Evolutionary conservation across 2,113 vertebrate genomes (phyloP).

Genomic region (Podarcis cretensis): DNA sequence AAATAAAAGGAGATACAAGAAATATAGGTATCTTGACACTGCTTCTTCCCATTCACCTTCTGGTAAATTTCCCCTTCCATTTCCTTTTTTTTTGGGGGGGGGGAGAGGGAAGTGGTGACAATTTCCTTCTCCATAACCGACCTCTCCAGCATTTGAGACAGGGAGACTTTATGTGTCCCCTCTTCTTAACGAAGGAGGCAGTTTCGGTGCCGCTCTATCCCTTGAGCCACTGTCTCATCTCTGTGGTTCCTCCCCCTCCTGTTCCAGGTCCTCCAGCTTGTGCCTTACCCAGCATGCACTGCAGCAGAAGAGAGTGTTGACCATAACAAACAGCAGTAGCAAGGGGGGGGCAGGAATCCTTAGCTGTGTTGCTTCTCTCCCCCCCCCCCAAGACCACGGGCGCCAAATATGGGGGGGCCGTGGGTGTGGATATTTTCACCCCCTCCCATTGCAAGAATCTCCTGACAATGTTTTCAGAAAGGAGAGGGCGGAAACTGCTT

Average conservation of each 20-base stretch:
- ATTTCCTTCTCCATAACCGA: neutral
- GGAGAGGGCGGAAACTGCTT: too few species aligned
- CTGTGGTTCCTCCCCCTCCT: slow-evolving; percentile 30
- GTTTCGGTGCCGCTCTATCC: fast-evolving
- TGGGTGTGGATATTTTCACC: too few species aligned
- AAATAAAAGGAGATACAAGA: too few species aligned
- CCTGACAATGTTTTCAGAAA: too few species aligned
- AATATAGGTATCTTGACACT: too few species aligned
- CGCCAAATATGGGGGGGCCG: too few species aligned
- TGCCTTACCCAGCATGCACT: slow-evolving; percentile 69
- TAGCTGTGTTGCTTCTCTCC: neutral
- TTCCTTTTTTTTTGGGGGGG: neutral
- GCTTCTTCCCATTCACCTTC: too few species aligned
- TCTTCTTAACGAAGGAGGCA: too few species aligned
- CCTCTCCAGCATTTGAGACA: neutral
- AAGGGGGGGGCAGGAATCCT: neutral
- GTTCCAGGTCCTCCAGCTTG: neutral
- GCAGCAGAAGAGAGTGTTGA: slow-evolving; percentile 74
- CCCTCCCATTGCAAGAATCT: too few species aligned
- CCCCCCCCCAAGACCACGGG: too few species aligned
- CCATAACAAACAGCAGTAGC: slow-evolving; percentile 77
- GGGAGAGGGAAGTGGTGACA: neutral
- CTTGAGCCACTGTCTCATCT: slow-evolving; percentile 22
- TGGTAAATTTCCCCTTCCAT: neutral
- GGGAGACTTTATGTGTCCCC: too few species aligned